These are phyloP conservation scores for Microcebus griseorufus DNA, from an alignment of 2,113 vertebrate species.

Conservation along the genomic window DNA sequence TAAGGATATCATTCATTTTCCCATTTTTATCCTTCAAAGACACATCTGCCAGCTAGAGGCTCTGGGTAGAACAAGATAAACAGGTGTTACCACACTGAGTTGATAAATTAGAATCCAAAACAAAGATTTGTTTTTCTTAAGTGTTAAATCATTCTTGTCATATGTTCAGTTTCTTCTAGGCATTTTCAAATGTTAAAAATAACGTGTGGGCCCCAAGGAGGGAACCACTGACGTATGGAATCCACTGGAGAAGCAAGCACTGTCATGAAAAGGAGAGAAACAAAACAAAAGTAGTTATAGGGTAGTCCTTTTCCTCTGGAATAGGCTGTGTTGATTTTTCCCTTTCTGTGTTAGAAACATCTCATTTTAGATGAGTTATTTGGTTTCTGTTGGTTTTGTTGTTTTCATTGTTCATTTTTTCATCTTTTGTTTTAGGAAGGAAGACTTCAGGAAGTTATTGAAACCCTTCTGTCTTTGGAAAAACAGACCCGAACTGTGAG, in stretches of 20 bases:
- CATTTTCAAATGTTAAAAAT: slow-evolving; percentile 4
- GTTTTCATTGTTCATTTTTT: slow-evolving; percentile 33
- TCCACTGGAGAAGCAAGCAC: neutral
- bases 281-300: neutral
- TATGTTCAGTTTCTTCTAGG: neutral
- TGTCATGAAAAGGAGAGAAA: neutral
- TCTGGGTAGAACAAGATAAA: slow-evolving; percentile 36
- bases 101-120: slow-evolving; percentile 49
- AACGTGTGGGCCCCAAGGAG: neutral
- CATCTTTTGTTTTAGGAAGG: slow-evolving; percentile 79
- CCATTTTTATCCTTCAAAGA: neutral
- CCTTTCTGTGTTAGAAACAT: neutral
- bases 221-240: neutral
- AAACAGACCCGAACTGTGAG: too few species aligned
- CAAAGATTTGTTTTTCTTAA: slow-evolving; percentile 12
- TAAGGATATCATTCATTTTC: neutral
- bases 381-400: neutral
- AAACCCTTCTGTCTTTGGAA: too few species aligned
- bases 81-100: neutral
- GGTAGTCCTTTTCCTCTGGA: neutral
- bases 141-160: neutral
- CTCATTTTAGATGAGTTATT: neutral
- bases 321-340: neutral
- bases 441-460: too few species aligned
- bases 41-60: neutral